phyloP scores from a whole-genome alignment of 2,888 invertebrate genomes.

The Branchipolynoe longqiensis region DNA sequence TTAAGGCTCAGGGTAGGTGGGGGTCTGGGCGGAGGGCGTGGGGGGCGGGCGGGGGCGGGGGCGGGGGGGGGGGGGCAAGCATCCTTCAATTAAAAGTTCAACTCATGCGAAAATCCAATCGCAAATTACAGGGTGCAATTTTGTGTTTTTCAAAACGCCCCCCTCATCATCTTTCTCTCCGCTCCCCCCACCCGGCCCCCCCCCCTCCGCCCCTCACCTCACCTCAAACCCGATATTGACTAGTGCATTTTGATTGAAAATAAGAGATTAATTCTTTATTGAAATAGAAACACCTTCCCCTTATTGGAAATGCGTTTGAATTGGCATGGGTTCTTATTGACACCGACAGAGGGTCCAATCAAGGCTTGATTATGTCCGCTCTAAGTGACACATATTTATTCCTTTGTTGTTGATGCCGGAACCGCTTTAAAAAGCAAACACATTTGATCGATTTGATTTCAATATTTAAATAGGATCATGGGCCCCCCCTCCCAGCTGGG shows the following conservation, averaged over 20 bases:
- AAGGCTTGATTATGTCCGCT: not conserved
- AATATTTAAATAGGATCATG: no score
- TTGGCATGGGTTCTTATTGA: no score
- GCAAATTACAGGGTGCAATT: constrained; percentile 9
- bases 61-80: not conserved
- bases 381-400: not conserved
- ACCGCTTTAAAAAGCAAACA: no score
- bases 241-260: constrained; percentile 21
- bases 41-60: not conserved
- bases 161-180: no score
- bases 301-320: no score
- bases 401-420: no score
- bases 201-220: no score
- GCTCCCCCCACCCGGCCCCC: no score
- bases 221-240: constrained; percentile 19
- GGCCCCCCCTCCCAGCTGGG: no score
- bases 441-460: no score
- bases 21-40: not conserved
- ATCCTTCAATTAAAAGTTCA: constrained; percentile 8
- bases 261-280: constrained; percentile 35
- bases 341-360: not conserved
- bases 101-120: constrained; percentile 36
- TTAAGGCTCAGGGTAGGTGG: not conserved
- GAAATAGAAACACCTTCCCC: constrained; percentile 24
- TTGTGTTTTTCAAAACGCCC: not conserved